Evolutionary conservation across 2,113 vertebrate genomes (phyloP), one percentile per base, ranked within the genome.

Genomic region (Chloroceryle aenea): DNA sequence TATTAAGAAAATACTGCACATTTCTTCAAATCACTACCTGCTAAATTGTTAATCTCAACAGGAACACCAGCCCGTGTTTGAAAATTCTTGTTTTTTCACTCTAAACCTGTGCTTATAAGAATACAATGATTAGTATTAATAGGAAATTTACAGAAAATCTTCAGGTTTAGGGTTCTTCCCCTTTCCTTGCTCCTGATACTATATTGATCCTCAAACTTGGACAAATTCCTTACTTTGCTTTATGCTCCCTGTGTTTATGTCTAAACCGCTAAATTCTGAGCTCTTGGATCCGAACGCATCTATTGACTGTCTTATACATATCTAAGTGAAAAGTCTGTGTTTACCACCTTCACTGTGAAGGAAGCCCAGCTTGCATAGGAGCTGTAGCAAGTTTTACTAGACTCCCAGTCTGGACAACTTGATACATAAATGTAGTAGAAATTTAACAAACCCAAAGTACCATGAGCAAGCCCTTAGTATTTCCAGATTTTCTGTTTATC

Each of bases 131-230:
- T 76, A 32, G 9, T 56, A 22, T 26, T 62, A 36, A 64, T 27
- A 6, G 2, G 12, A 12, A 19, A 48, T 64, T 64, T 66, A 40
- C 22, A 78, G 21, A 76, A 76, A 47, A 62, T n/a, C 27, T 59
- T 42, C 4, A 42, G 42, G 1, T 43, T 42, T 66, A 6, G 2
- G 0, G 1, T 36, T 59, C 75, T 10, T 12, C 4, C 22, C 6
- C 4, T 23, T 84, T 52, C 34, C 34, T n/a, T 56, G 43, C 8
- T 17, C 2, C 1, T 43, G 7, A 4, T 59, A 5, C 36, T 55
- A 2, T n/a, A 61, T 21, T 83, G 45, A 30, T 42, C 22, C 17
- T 67, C 45, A 56, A n/a, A 47, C 56, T 36, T 74, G 14, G 50
- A 61, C 64, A 34, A 78, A 64, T 45, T 85, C 48, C 43, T 69